These are phyloP conservation scores for Ailurus styani DNA, from an alignment of 2,113 vertebrate genomes.

Conservation along the genomic window DNA sequence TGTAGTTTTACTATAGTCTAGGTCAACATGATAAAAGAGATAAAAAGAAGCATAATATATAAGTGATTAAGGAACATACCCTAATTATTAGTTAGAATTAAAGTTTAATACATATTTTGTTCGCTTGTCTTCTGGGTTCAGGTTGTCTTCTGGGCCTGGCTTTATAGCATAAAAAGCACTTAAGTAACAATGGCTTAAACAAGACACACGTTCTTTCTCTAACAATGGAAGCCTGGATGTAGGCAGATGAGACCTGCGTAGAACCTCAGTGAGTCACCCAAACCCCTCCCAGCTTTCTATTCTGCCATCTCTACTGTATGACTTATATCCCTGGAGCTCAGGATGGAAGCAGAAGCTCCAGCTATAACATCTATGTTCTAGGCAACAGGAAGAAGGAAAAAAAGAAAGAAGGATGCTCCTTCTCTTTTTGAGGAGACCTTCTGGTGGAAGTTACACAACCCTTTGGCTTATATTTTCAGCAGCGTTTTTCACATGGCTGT, in stretches of 20 bases:
- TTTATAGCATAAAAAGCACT: background rate
- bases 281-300: background rate
- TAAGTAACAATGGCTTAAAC: background rate
- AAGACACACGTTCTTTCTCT: background rate
- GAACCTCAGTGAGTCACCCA: background rate
- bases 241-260: background rate
- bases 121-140: too few relatives aligned
- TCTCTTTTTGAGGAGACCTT: background rate
- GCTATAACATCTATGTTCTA: background rate
- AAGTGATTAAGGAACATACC: constrained; percentile 1
- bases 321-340: background rate
- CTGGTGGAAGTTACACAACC: background rate
- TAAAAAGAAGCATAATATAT: background rate
- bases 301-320: background rate
- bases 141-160: background rate
- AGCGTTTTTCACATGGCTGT: background rate
- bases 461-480: background rate
- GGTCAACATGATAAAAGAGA: background rate
- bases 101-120: background rate
- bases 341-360: background rate
- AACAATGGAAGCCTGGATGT: background rate
- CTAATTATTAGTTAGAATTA: background rate
- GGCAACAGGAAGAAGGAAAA: background rate
- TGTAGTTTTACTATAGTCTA: background rate
- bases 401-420: background rate